phyloP scores from a whole-genome alignment of 2,797 vertebrate species.

The Synanceia verrucosa region DNA sequence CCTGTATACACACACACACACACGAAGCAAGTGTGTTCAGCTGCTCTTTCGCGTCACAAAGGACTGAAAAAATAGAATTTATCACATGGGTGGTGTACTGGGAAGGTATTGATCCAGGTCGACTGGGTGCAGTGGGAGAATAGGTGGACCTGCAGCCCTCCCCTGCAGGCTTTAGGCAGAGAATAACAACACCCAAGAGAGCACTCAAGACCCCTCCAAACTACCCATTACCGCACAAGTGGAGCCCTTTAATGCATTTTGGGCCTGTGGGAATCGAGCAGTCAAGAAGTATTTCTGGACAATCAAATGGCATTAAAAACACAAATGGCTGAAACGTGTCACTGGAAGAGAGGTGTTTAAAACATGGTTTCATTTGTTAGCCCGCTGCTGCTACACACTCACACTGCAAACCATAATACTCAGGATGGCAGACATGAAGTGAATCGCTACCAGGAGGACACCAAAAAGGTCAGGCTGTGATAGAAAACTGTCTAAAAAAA shows the following conservation, averaged over 20 bases:
- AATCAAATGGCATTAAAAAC: background rate
- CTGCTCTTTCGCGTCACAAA: slow-evolving; percentile 39
- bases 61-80: background rate
- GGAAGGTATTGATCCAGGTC: slow-evolving; percentile 23
- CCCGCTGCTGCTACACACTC: background rate
- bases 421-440: background rate
- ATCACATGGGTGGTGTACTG: background rate
- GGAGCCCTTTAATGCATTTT: slow-evolving; percentile 8
- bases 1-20: slow-evolving; percentile 27
- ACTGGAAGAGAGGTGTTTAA: background rate
- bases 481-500: background rate
- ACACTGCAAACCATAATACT: background rate
- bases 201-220: slow-evolving; percentile 24
- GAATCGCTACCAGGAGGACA: slow-evolving; percentile 4
- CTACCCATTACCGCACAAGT: slow-evolving; percentile 27
- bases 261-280: background rate
- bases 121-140: slow-evolving; percentile 8
- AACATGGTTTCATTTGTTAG: background rate
- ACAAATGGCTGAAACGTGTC: background rate
- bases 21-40: slow-evolving; percentile 42
- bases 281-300: background rate
- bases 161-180: slow-evolving; percentile 2
- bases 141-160: slow-evolving; percentile 16
- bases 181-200: slow-evolving; percentile 38
- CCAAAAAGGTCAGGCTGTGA: slow-evolving; percentile 26